Evolutionary conservation across 2,888 invertebrate species (phyloP), one percentile per base, ranked within the genome.

Genomic region (Oligia latruncula): DNA sequence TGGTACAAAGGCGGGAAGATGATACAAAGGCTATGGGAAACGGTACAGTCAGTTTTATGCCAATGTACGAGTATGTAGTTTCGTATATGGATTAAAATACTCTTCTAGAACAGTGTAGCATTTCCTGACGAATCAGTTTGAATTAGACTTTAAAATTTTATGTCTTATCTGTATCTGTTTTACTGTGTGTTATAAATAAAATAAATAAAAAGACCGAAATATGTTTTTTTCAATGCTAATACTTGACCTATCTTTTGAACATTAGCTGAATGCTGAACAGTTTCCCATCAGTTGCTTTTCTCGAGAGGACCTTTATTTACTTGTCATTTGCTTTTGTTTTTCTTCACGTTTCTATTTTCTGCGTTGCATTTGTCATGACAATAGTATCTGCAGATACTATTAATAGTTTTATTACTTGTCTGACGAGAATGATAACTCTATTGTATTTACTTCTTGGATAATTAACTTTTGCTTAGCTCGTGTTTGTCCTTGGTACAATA

Each of bases 321-420:
- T 35, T 76, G n/a, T 49, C 15, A 0, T 60, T 62, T 62, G 13
- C 1, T 4, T 35, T 40, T 62, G 40, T 17, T 4, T 52, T 29
- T 49, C 17, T 75, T 20, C 9, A 20, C n/a, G n/a, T 43, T 73
- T 43, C 35, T 73, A 23, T 77, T 52, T 71, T n/a, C 20, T 49
- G 52, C n/a, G 23, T 40, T 43, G 43, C 3, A n/a, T 23, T 66
- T 49, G 40, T 60, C 55, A 40, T 66, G 52, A 52, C 11, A 72
- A 49, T 52, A 43, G 15, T 60, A 46, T 52, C 52, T 43, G 40
- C n/a, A 60, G n/a, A 55, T 55, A 13, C n/a, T 81, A 68, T 74
- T 68, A 8, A 55, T 62, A 64, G 52, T 73, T 80, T 81, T 73
- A 67, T 55, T 65, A 23, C 23, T 80, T 62, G 15, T 68, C 35